Percentiles rank a stretch among this genome's conserved stretches.
phyloP scores from a whole-genome alignment of 2,888 invertebrate genomes.

The Xylocampa areola region DNA sequence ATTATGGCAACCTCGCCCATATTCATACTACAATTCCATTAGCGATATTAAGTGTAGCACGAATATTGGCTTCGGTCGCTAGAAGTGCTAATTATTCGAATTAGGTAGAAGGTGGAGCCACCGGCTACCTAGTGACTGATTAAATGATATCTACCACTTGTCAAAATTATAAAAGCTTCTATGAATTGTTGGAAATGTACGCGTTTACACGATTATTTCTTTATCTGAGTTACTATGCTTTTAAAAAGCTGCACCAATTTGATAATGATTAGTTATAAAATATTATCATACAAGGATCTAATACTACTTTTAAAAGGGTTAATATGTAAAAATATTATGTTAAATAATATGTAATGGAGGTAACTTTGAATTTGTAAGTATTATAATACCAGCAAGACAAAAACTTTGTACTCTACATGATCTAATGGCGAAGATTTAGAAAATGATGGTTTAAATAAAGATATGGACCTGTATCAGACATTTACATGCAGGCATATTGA shows the following conservation, averaged over 20 bases:
- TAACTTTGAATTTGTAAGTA: too few species aligned
- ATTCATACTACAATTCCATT: conserved; percentile 57
- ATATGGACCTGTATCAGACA: too few species aligned
- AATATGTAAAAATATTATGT: too few species aligned
- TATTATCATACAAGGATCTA: too few species aligned
- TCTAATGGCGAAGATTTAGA: too few species aligned
- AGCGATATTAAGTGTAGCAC: conserved; percentile 55
- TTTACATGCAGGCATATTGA: too few species aligned
- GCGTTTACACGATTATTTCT: conserved; percentile 23
- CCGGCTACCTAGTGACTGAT: conserved; percentile 22
- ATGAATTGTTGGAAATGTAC: conserved; percentile 21
- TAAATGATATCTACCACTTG: conserved; percentile 23
- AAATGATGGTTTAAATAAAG: too few species aligned
- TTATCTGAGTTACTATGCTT: conserved; percentile 30
- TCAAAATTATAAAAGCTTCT: conserved; percentile 36
- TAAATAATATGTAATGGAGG: too few species aligned
- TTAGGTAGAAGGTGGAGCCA: conserved; percentile 18
- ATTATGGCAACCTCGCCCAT: conserved; percentile 51
- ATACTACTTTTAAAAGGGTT: too few species aligned
- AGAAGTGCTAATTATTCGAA: conserved; percentile 43
- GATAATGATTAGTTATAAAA: conserved; percentile 41
- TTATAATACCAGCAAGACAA: too few species aligned
- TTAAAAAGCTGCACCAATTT: conserved; percentile 16
- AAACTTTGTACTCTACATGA: too few species aligned
- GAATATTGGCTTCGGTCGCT: conserved; percentile 44